These are phyloP conservation scores for Helarctos malayanus DNA, from an alignment of 2,797 vertebrate species.

Conservation along the genomic window DNA sequence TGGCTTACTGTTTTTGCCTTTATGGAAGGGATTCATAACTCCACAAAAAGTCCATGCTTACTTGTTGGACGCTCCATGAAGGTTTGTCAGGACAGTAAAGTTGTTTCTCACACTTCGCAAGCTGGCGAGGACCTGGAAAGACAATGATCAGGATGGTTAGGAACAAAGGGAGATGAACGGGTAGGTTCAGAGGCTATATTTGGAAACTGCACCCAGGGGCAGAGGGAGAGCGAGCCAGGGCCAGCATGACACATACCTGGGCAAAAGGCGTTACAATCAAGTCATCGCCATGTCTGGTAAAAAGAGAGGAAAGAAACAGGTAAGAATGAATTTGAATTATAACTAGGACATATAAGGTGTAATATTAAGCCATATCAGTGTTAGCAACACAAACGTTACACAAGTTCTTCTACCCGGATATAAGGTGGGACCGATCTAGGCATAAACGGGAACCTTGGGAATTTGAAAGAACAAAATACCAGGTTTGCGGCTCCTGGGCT, in stretches of 20 bases:
- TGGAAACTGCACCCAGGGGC: neutral
- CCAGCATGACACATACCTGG: conserved; percentile 91
- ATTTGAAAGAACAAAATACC: neutral
- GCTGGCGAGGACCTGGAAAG: conserved; percentile 95
- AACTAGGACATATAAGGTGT: neutral
- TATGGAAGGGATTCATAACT: neutral
- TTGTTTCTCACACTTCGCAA: conserved; percentile 97
- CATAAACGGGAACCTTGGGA: neutral
- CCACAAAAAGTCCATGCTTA: conserved; percentile 87
- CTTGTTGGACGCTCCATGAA: conserved; percentile 95
- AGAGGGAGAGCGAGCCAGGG: neutral
- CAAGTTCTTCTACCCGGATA: neutral
- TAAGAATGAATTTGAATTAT: conserved; percentile 33
- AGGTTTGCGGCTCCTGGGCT: neutral
- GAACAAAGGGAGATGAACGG: neutral
- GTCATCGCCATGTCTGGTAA: conserved; percentile 95
- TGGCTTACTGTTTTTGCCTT: neutral
- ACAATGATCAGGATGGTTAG: conserved; percentile 37
- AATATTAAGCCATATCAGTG: neutral
- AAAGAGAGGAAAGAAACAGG: conserved; percentile 63
- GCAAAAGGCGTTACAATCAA: conserved; percentile 98
- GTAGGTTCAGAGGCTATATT: neutral
- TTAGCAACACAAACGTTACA: neutral
- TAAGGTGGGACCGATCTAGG: neutral
- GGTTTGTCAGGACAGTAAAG: conserved; percentile 96